Conservation (phyloP, 1,140 invertebrate species). For the Carposina sasakii region DNA sequence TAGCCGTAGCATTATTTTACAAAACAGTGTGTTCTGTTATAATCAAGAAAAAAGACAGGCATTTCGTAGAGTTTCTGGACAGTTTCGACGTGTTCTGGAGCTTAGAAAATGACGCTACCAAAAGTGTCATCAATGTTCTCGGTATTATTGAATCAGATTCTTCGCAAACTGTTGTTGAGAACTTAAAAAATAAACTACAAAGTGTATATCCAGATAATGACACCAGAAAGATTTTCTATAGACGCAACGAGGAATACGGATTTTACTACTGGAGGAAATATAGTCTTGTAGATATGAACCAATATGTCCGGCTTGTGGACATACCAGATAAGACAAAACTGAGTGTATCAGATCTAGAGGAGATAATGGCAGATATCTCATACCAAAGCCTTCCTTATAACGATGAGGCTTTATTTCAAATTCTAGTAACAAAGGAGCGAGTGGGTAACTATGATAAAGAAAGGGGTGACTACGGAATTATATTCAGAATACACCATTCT, state of each 20-base stretch:
- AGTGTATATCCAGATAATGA: slow-evolving; percentile 21
- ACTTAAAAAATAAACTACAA: slow-evolving; percentile 37
- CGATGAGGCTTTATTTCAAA: slow-evolving; percentile 67
- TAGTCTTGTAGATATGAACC: slow-evolving; percentile 47
- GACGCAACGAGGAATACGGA: slow-evolving; percentile 58
- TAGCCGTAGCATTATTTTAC: slow-evolving; percentile 36
- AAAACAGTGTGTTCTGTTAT: slow-evolving; percentile 40
- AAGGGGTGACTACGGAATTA: slow-evolving; percentile 51
- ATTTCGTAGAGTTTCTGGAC: slow-evolving; percentile 61
- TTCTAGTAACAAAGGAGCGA: slow-evolving; percentile 60
- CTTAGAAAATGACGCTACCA: slow-evolving; percentile 58
- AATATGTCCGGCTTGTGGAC: slow-evolving; percentile 57
- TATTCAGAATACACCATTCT: slow-evolving; percentile 72
- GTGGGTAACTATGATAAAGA: slow-evolving; percentile 25
- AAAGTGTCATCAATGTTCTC: slow-evolving; percentile 64
- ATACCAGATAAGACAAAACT: slow-evolving; percentile 35
- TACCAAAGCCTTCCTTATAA: slow-evolving; percentile 61
- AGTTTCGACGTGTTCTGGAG: slow-evolving; percentile 72
- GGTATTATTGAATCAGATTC: slow-evolving; percentile 58
- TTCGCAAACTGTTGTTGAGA: slow-evolving; percentile 26
- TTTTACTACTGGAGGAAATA: slow-evolving; percentile 71
- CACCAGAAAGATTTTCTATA: slow-evolving; percentile 59
- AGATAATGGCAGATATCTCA: slow-evolving; percentile 46
- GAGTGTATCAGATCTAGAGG: slow-evolving; percentile 43
- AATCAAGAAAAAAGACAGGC: slow-evolving; percentile 40